Evolutionary conservation across 1,140 invertebrate genomes (phyloP).

Genomic region (Cephus cinctus): DNA sequence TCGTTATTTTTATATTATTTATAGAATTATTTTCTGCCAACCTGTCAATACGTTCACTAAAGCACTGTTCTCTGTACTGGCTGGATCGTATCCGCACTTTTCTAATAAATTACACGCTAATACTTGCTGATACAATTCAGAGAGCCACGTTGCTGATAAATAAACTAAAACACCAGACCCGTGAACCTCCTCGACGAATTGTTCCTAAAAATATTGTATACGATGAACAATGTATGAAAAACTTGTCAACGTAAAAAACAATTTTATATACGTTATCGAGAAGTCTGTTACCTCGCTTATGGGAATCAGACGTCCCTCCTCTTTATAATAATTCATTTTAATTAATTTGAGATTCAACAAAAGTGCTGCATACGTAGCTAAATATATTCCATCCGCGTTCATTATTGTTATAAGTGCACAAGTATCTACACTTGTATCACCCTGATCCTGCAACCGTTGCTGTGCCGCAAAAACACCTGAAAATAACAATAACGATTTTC

Average conservation of each 20-base stretch:
- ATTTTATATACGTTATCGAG: constrained; percentile 33
- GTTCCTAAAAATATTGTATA: constrained; percentile 59
- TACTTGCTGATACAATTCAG: constrained; percentile 86
- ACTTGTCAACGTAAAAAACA: not conserved
- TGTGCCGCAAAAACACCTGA: constrained; percentile 49
- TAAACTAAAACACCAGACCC: constrained; percentile 89
- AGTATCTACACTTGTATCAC: constrained; percentile 29
- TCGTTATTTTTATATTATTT: constrained; percentile 4
- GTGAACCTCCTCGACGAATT: constrained; percentile 89
- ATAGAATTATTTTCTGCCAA: constrained; percentile 49
- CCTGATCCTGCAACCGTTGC: constrained; percentile 46
- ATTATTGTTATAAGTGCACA: constrained; percentile 71
- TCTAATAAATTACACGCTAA: constrained; percentile 75
- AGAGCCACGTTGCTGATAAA: constrained; percentile 87
- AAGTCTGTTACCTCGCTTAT: constrained; percentile 70
- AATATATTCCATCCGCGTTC: constrained; percentile 93
- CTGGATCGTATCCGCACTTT: constrained; percentile 64
- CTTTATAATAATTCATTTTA: constrained; percentile 73
- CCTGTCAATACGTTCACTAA: constrained; percentile 77
- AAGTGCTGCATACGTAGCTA: constrained; percentile 83
- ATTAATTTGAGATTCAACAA: constrained; percentile 81
- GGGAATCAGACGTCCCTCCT: constrained; percentile 56
- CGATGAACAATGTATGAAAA: not conserved
- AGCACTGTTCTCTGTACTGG: constrained; percentile 62
- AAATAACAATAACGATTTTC: constrained; percentile 7